Conservation (phyloP, 2,113 vertebrate species). For the Pseudorhombus dupliciocellatus region DNA sequence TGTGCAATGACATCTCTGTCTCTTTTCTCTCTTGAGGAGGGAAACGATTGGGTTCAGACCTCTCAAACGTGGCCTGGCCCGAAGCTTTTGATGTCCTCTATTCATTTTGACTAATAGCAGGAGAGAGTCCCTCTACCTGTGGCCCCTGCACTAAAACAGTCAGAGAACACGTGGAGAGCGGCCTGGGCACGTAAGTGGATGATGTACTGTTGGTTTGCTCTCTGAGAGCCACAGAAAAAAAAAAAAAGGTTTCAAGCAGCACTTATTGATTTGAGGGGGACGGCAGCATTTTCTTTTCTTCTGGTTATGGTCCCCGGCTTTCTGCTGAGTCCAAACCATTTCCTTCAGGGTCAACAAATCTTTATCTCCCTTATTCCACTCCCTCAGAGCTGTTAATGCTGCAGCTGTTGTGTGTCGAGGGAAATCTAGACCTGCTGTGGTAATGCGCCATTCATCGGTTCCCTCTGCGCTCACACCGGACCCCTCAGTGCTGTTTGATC, state of each 20-base stretch:
- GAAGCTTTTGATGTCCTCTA: slow-evolving; percentile 26
- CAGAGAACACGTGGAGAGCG: slow-evolving; percentile 31
- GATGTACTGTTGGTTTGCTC: slow-evolving; percentile 32
- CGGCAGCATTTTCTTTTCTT: slow-evolving; percentile 16
- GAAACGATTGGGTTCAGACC: no score
- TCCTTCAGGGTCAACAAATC: slow-evolving; percentile 15
- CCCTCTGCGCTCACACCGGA: neutral
- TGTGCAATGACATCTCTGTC: no score
- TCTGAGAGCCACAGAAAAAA: neutral
- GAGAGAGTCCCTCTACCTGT: neutral
- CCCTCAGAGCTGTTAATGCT: slow-evolving; percentile 22
- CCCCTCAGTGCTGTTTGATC: neutral
- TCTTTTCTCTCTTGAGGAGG: no score
- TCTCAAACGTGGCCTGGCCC: slow-evolving; percentile 26
- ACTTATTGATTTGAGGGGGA: slow-evolving; percentile 40
- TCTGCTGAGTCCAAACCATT: slow-evolving; percentile 13
- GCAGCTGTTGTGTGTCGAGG: slow-evolving; percentile 19
- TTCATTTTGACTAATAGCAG: slow-evolving; percentile 4
- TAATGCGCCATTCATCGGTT: slow-evolving; percentile 23
- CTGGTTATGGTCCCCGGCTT: slow-evolving; percentile 15
- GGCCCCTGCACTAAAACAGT: slow-evolving; percentile 50
- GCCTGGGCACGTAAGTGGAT: slow-evolving; percentile 31
- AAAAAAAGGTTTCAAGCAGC: neutral
- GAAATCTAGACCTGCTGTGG: slow-evolving; percentile 2
- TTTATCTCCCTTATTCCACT: slow-evolving; percentile 29